A percentile compares a stretch with the other conserved stretches of the same genome.
Conservation (phyloP, 2,113 vertebrate species). For the Colaptes auratus region DNA sequence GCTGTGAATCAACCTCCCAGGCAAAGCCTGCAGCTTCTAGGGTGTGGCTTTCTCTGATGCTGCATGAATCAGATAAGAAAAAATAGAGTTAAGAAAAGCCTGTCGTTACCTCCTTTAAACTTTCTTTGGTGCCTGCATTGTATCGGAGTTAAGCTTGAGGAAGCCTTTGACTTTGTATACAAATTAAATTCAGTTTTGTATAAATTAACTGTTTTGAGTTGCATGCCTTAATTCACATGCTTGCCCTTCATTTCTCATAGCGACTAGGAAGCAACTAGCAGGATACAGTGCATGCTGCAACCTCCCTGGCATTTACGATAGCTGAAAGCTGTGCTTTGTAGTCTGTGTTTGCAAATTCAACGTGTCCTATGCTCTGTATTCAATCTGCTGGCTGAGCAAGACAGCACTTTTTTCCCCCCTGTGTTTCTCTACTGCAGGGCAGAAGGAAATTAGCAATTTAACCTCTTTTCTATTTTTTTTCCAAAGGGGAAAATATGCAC, state of each 20-base stretch:
- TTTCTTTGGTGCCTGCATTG: background rate
- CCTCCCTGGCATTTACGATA: conserved; percentile 1
- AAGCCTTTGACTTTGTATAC: conserved; percentile 32
- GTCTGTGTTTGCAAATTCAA: conserved; percentile 26
- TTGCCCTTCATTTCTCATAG: conserved; percentile 42
- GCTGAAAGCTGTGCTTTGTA: background rate
- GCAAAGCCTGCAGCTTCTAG: conserved; percentile 69
- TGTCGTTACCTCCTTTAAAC: conserved; percentile 41
- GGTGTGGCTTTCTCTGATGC: conserved; percentile 75
- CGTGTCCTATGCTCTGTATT: background rate
- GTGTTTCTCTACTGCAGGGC: conserved; percentile 11
- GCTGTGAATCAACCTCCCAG: conserved; percentile 34
- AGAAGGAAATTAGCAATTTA: background rate
- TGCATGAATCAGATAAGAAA: conserved; percentile 72
- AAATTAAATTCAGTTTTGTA: conserved; percentile 12
- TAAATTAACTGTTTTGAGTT: conserved; percentile 31
- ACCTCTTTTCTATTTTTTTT: background rate
- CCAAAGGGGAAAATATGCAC: background rate
- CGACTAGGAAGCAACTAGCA: background rate
- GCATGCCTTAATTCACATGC: conserved; percentile 58
- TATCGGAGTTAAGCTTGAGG: conserved; percentile 40
- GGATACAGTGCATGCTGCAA: conserved; percentile 51
- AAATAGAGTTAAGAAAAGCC: conserved; percentile 58
- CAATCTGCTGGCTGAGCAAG: background rate
- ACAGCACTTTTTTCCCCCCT: background rate